Conservation (phyloP, 1,140 invertebrate genomes). For the Oreohelix idahoensis region DNA sequence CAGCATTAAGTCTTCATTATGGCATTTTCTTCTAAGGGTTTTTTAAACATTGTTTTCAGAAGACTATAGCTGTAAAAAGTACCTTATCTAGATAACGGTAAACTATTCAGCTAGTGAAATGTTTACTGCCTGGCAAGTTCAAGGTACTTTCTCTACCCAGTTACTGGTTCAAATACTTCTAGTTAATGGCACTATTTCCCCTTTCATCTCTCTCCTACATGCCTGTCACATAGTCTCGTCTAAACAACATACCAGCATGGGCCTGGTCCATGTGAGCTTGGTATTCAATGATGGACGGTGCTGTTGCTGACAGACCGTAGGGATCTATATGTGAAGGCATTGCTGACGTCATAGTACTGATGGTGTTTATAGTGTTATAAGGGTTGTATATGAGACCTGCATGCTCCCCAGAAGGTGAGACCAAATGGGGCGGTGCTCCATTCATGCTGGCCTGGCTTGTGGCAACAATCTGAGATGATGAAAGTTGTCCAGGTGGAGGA, state of each 20-base stretch:
- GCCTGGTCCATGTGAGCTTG: conserved; percentile 59
- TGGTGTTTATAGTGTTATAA: neutral
- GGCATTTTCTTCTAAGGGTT: too few species aligned
- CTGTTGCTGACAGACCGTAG: conserved; percentile 50
- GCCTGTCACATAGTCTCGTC: conserved; percentile 40
- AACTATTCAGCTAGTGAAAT: too few species aligned
- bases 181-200: too few species aligned
- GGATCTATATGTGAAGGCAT: conserved; percentile 56
- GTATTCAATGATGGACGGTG: conserved; percentile 64
- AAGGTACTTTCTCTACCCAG: too few species aligned
- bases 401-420: conserved; percentile 53
- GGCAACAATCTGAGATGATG: conserved; percentile 22
- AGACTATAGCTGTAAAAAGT: too few species aligned
- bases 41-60: too few species aligned
- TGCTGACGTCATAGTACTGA: conserved; percentile 51
- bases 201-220: neutral
- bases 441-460: conserved; percentile 52
- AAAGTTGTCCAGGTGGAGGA: conserved; percentile 34
- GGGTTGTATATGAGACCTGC: conserved; percentile 35
- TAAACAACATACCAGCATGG: conserved; percentile 64
- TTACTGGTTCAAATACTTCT: too few species aligned
- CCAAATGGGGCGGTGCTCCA: conserved; percentile 62
- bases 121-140: too few species aligned
- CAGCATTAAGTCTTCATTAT: too few species aligned
- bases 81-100: too few species aligned